Base-by-base conservation (phyloP, 2,888 invertebrate species). In the Limnephilus lunatus region DNA sequence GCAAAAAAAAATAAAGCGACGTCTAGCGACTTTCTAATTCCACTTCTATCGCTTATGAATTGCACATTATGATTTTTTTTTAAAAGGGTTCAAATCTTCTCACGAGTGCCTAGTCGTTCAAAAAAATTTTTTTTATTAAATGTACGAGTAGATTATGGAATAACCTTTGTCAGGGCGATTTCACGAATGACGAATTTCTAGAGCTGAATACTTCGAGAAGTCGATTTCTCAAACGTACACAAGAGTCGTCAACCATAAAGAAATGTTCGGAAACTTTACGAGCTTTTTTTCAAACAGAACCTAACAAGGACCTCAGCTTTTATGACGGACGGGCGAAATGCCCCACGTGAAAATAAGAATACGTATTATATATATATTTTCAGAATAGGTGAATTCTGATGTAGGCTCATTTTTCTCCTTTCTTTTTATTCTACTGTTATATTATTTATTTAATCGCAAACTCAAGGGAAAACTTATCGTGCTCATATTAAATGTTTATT, bases 221-320 rank as follows among this genome's bases (percentile, higher is more conserved):
- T 85, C 39, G 88, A 89, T 80, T 89, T 89, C 30, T 89, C 88
- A 35, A 39, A 68, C 80, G 88, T 32, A 80, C 25, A 30, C 25
- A 68, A 68, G 68, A 86, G n/a, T 86, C 48, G 30, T 89, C 88
- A 68, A 80, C 39, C 80, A 31, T 89, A 32, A 80, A 68, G 39
- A 85, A 85, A 86, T 86, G n/a, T 44, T 9, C 44, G 25, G n/a
- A 25, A 86, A 86, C 25, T 44, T 86, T 86, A 44, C 35, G 86
- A 44, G 39, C 86, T 44, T 44, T 86, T 68, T 68, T n/a, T 68
- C 68, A 9, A n/a, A 68, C 25, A 68, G 9, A 68, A 68, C 44
- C 86, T 44, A 30, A 44, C 86, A 44, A 44, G 44, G 44, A 25
- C n/a, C 39, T 85, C 25, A 30, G 25, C n/a, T 44, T 86, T 86